A percentile compares a stretch with the other conserved stretches of the same genome.
These are phyloP conservation scores for Coturnix japonica DNA, from an alignment of 2,113 vertebrate species.

Conservation along the genomic window DNA sequence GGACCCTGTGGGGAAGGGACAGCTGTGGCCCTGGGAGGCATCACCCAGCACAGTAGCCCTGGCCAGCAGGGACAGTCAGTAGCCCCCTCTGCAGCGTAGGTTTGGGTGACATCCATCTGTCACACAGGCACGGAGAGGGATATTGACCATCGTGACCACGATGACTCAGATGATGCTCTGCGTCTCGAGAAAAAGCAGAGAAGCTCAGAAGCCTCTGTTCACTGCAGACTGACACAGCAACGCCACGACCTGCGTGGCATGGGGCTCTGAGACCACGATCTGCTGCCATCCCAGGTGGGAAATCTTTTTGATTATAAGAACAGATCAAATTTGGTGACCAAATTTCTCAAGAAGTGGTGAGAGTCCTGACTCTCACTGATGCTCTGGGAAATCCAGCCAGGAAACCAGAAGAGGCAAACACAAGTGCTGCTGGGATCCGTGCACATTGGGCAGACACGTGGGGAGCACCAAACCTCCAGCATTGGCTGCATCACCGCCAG, in stretches of 20 bases:
- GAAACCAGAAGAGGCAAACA: not conserved
- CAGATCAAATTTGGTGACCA: not conserved
- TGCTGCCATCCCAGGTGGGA: not conserved
- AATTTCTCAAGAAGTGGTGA: not conserved
- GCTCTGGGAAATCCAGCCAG: constrained; percentile 20
- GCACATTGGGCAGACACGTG: rapidly evolving
- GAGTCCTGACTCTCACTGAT: not conserved
- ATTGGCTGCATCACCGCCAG: not conserved
- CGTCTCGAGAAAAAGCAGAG: not conserved
- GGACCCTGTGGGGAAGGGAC: not conserved
- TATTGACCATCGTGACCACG: not conserved
- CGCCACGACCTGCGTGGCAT: no score
- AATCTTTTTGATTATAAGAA: not conserved
- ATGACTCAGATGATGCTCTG: not conserved
- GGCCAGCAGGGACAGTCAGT: not conserved
- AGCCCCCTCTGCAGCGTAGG: not conserved
- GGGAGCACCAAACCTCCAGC: not conserved
- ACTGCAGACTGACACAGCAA: not conserved
- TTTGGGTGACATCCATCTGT: not conserved
- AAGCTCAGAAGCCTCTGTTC: not conserved
- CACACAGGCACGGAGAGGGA: not conserved
- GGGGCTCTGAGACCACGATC: not conserved
- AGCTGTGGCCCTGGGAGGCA: rapidly evolving
- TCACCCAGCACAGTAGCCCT: not conserved
- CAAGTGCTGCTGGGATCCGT: not conserved